phyloP scores from a whole-genome alignment of 2,888 invertebrate species.

The Anarsia innoxiella region DNA sequence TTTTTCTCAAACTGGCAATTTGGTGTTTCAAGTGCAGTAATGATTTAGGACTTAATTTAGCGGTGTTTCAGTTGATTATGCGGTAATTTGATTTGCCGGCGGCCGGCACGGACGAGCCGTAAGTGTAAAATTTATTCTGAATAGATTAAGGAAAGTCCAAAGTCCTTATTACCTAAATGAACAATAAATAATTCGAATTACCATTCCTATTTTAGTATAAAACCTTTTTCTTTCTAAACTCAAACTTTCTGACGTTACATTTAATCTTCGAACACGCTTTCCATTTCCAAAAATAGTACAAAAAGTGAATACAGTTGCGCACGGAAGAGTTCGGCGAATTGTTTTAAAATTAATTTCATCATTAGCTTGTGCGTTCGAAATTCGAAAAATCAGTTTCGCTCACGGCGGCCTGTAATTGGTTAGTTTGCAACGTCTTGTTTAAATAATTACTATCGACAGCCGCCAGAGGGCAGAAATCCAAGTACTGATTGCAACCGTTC shows the following conservation, averaged over 20 bases:
- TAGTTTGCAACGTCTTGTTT: conserved; percentile 35
- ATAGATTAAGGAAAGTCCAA: too few relatives aligned
- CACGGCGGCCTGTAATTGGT: conserved; percentile 13
- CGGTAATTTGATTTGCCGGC: background rate
- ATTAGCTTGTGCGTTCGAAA: conserved; percentile 6
- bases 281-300: conserved; percentile 4
- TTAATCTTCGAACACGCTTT: conserved; percentile 7
- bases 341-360: conserved; percentile 8
- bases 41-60: conserved; percentile 6
- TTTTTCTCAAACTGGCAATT: background rate
- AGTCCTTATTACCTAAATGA: too few relatives aligned
- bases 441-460: conserved; percentile 43
- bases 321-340: conserved; percentile 6
- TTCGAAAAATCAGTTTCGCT: conserved; percentile 18
- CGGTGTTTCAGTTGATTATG: background rate
- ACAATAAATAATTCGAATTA: too few relatives aligned
- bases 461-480: conserved; percentile 21
- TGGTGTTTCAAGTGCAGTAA: conserved; percentile 2
- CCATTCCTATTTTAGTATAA: too few relatives aligned
- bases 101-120: too few relatives aligned
- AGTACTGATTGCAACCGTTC: conserved; percentile 18
- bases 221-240: too few relatives aligned
- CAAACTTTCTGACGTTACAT: too few relatives aligned
- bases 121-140: too few relatives aligned
- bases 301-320: conserved; percentile 2